phyloP scores from a whole-genome alignment of 2,888 invertebrate species.

The Eristalis arbustorum region DNA sequence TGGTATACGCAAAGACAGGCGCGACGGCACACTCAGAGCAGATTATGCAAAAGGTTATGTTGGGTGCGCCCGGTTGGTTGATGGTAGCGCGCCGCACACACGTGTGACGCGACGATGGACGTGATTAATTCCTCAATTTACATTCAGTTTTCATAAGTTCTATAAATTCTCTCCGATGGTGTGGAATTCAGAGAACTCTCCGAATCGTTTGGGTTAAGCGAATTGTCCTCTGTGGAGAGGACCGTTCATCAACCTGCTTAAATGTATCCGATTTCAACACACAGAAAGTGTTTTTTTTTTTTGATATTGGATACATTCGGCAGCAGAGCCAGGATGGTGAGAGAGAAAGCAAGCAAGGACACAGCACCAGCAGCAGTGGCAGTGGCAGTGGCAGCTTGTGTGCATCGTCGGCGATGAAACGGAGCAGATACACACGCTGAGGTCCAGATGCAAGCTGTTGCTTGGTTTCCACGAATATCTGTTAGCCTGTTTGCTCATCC shows the following conservation, averaged over 20 bases:
- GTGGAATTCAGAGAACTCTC: conserved; percentile 51
- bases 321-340: neutral
- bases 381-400: conserved; percentile 37
- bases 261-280: conserved; percentile 54
- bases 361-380: conserved; percentile 26
- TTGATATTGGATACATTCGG: conserved; percentile 51
- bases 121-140: conserved; percentile 68
- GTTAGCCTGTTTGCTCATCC: neutral
- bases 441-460: conserved; percentile 70
- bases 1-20: conserved; percentile 4
- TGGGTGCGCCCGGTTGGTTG: conserved; percentile 23
- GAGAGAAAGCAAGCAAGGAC: conserved; percentile 38
- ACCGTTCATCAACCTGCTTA: conserved; percentile 60
- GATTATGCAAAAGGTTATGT: conserved; percentile 65
- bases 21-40: conserved; percentile 29
- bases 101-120: conserved; percentile 43
- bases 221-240: conserved; percentile 46
- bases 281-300: neutral
- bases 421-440: neutral
- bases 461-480: conserved; percentile 68
- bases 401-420: neutral
- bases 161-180: conserved; percentile 31
- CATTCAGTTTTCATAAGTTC: conserved; percentile 64
- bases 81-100: conserved; percentile 12
- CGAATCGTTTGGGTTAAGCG: conserved; percentile 8